These are phyloP conservation scores for Papilio aristodemus DNA, from an alignment of 1,140 invertebrate species.

Conservation along the genomic window DNA sequence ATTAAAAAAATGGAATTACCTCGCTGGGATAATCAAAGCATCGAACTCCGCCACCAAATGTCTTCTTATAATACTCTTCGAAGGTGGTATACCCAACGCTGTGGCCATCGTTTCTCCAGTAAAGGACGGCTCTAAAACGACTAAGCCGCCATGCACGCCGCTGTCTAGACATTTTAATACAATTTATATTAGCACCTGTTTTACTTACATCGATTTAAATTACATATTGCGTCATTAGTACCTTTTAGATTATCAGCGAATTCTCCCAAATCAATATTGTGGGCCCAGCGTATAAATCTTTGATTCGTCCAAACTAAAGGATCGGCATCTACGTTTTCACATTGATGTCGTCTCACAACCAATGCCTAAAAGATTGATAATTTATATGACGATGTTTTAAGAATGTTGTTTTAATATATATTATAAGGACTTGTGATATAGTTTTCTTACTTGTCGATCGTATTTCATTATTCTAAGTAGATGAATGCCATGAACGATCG, in stretches of 20 bases:
- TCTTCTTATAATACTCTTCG: slow-evolving; percentile 94
- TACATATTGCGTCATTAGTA: slow-evolving; percentile 52
- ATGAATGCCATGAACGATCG: slow-evolving; percentile 95
- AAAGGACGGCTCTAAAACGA: slow-evolving; percentile 95
- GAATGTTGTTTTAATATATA: too few species aligned
- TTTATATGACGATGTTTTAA: slow-evolving; percentile 32
- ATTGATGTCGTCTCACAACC: slow-evolving; percentile 91
- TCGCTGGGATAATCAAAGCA: slow-evolving; percentile 93
- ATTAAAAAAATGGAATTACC: slow-evolving; percentile 81
- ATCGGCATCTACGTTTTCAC: slow-evolving; percentile 92
- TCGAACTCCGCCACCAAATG: slow-evolving; percentile 95
- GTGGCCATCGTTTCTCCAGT: slow-evolving; percentile 96
- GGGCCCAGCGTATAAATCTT: slow-evolving; percentile 94
- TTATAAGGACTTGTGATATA: too few species aligned
- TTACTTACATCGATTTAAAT: neutral
- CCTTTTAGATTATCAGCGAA: slow-evolving; percentile 97
- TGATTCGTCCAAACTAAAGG: slow-evolving; percentile 97
- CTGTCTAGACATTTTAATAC: slow-evolving; percentile 83
- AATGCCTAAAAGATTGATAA: slow-evolving; percentile 84
- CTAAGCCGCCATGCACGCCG: slow-evolving; percentile 95
- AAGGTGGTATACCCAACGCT: slow-evolving; percentile 94
- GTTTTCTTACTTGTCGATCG: slow-evolving; percentile 92
- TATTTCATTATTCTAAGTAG: slow-evolving; percentile 94
- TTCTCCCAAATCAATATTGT: slow-evolving; percentile 95
- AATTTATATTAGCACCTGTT: slow-evolving; percentile 2